These are phyloP conservation scores for Bostrychus sinensis DNA, from an alignment of 2,113 vertebrate genomes.

Conservation along the genomic window DNA sequence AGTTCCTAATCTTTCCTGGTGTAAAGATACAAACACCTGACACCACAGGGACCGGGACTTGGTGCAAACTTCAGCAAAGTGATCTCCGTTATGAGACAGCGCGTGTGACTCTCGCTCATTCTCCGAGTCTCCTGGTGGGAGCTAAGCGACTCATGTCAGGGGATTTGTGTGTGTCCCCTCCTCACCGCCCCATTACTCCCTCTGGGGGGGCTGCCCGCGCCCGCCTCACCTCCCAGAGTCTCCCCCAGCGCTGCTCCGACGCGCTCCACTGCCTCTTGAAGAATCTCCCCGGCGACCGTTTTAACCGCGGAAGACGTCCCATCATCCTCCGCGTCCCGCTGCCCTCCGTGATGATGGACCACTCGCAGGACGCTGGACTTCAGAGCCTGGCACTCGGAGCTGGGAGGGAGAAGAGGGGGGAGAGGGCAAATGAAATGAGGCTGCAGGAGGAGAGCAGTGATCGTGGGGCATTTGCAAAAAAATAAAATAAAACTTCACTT, in stretches of 20 bases:
- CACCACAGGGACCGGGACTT: constrained; percentile 22
- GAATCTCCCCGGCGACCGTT: constrained; percentile 88
- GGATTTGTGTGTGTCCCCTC: constrained; percentile 84
- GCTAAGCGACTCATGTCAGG: constrained; percentile 93
- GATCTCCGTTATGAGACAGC: constrained; percentile 29
- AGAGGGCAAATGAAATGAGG: constrained; percentile 37
- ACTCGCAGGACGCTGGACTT: constrained; percentile 87
- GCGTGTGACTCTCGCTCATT: constrained; percentile 76
- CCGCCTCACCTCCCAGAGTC: constrained; percentile 93
- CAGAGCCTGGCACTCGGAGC: constrained; percentile 82
- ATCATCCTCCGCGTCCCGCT: constrained; percentile 70
- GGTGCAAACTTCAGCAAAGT: constrained; percentile 21
- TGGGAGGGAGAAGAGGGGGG: constrained; percentile 64
- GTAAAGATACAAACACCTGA: constrained; percentile 12
- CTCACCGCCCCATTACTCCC: constrained; percentile 91
- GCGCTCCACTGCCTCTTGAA: constrained; percentile 91
- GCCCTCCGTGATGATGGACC: constrained; percentile 85
- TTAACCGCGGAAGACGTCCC: constrained; percentile 79
- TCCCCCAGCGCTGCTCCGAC: constrained; percentile 88
- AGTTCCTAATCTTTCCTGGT: not conserved
- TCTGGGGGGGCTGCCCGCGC: constrained; percentile 76
- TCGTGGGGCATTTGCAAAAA: constrained; percentile 57
- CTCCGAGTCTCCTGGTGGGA: constrained; percentile 83
- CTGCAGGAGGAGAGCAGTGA: constrained; percentile 44
- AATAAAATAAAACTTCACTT: constrained; percentile 50